Evolutionary conservation across 2,888 invertebrate genomes (phyloP), one percentile per base, ranked within the genome.

Genomic region (Apamea crenata): DNA sequence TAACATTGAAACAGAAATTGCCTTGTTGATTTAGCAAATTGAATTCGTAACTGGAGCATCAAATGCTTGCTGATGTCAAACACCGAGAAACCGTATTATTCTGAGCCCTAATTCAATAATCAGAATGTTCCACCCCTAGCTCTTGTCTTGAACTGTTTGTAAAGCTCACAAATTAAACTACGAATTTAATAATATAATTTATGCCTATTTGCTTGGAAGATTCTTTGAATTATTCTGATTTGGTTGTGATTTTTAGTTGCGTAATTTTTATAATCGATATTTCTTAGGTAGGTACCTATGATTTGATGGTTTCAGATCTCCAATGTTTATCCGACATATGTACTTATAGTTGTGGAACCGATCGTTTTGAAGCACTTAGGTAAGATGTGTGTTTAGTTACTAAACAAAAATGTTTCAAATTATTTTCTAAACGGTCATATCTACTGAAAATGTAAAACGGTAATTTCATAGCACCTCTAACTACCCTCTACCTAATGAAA

Each of bases 81-180:
- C 81, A 74, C 29, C 40, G 78, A 80, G 77, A 71, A 78, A 81
- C 65, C 66, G 68, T 79, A 88, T 83, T 88, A 86, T 75, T 77
- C 59, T 47, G 68, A 80, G 74, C 47, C 72, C 71, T 88, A 83
- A 87, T 81, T 88, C 81, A 88, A 88, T 88, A 88, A 88, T 79
- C 86, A 74, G 63, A 81, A 79, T 78, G 69, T 74, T 74, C 59
- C 77, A 77, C 74, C 67, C 73, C 61, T 73, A 77, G 78, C 73
- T 85, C 61, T 80, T 68, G 66, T 67, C 74, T 85, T 83, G 53
- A 74, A 70, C 50, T 74, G 84, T 84, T 85, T 65, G 44, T 53
- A 21, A 40, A 67, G 77, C 72, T 71, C 63, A 71, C 82, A 74
- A 86, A 84, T 74, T 77, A 59, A 74, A 71, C 72, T 77, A 61